Base-by-base conservation (phyloP, 1,140 invertebrate genomes). In the Galleria mellonella region DNA sequence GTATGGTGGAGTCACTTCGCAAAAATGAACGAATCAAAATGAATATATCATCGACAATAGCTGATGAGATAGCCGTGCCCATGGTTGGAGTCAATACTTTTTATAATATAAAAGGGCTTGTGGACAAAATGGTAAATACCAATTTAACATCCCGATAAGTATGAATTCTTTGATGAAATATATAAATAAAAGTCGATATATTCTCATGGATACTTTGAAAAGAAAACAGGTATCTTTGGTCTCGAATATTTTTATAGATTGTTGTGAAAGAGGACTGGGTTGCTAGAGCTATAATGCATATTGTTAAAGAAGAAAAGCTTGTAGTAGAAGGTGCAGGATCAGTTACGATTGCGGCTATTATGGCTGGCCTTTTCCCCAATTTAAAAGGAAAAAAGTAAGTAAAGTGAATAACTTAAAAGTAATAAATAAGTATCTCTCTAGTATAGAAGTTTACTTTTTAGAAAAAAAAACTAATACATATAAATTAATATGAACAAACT, bases 301-400 rank as follows among this genome's bases (percentile, higher is more conserved):
- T 98, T 17, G 89, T 98, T 0, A 96, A 98, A 85, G 88, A 92
- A 43, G 96, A 98, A 74, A 97, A 97, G 73, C 94, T 93, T 53
- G 95, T 98, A 0, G 94, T 98, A 0, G 97, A 98, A 87, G 97
- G 95, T 0, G 95, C 94, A 8, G 96, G 95, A 0, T 96, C 96
- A 0, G 89, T 91, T 5, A 93, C 93, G 0, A 67, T 98, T 9
- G 96, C 96, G 0, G 94, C 95, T 5, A 90, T 98, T 50, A 87
- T 98, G 43, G 90, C 93, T 3, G 95, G 94, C 7, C 88, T 94
- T 36, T 77, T 98, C 15, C 92, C 95, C 23, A 95, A 98, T 58
- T 86, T 97, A 0, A 91, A 91, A 73, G 95, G 95, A 9, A 97
- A 98, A 90, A 94, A 91, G 96, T 97, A 60, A 70, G 66, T 46